These are phyloP conservation scores for Scaptomyza cyrtandrae DNA, from an alignment of 2,888 invertebrate species.

Conservation along the genomic window DNA sequence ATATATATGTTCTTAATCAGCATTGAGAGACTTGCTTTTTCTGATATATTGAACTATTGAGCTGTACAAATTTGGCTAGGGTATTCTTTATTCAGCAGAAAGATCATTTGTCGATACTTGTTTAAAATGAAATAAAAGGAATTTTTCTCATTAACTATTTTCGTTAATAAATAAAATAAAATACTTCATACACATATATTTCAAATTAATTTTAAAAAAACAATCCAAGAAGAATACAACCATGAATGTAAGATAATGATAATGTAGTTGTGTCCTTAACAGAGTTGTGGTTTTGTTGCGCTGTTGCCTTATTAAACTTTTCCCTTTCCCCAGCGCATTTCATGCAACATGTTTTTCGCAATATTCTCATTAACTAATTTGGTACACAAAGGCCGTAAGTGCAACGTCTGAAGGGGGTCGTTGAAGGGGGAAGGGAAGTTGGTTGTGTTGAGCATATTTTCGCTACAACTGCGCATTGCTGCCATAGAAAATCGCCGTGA, in stretches of 20 bases:
- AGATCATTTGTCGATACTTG: too few species aligned
- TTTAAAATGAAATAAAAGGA: background rate
- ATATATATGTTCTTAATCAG: too few species aligned
- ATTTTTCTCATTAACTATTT: too few species aligned
- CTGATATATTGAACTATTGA: too few species aligned
- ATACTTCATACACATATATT: background rate
- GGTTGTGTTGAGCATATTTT: conserved; percentile 1
- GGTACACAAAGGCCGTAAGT: conserved; percentile 22
- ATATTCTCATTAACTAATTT: conserved; percentile 71
- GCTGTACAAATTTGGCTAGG: too few species aligned
- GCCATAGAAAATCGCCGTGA: conserved; percentile 41
- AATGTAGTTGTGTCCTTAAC: background rate
- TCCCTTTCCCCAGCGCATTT: background rate
- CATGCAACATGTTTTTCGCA: conserved; percentile 10
- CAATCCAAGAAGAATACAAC: background rate
- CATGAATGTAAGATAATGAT: background rate
- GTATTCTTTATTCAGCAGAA: too few species aligned
- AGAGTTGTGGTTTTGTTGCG: background rate
- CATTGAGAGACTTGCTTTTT: too few species aligned
- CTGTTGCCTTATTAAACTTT: background rate
- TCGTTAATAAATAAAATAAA: too few species aligned
- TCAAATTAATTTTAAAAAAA: background rate
- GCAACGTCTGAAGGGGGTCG: conserved; percentile 12
- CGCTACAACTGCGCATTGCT: background rate
- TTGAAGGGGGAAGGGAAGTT: background rate